Percentiles rank a stretch among this genome's conserved stretches.
Evolutionary conservation across 2,888 invertebrate species (phyloP).

Genomic region (Operophtera brumata): DNA sequence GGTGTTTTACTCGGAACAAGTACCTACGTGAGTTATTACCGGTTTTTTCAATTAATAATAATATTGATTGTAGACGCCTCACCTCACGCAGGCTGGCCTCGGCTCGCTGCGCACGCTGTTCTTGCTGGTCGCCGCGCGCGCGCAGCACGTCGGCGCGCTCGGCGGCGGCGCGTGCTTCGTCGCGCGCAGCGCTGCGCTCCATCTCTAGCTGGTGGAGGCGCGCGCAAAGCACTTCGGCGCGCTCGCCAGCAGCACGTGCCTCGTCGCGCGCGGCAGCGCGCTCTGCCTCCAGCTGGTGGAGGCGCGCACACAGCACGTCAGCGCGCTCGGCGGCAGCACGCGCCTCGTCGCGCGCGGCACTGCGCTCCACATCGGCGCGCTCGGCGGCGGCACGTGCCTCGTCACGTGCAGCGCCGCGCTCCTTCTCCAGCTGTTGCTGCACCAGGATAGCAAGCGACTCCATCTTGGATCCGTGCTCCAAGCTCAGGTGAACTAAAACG

Average conservation of each 20-base stretch:
- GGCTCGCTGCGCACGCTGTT: conserved; percentile 22
- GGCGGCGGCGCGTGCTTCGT: conserved; percentile 24
- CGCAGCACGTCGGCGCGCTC: conserved; percentile 31
- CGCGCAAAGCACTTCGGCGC: conserved; percentile 29
- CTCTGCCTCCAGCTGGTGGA: not conserved
- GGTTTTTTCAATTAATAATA: no score
- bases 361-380: no score
- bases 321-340: conserved; percentile 12
- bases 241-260: conserved; percentile 28
- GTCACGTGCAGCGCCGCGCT: conserved; percentile 32
- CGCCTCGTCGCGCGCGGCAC: no score
- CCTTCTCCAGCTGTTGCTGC: conserved; percentile 21
- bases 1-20: no score
- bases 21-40: no score
- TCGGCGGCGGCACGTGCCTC: conserved; percentile 24
- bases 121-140: not conserved
- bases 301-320: conserved; percentile 23
- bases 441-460: no score
- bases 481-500: no score
- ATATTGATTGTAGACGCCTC: no score
- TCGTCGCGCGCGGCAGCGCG: conserved; percentile 25
- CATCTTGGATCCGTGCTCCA: no score
- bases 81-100: conserved; percentile 1
- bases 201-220: conserved; percentile 30
- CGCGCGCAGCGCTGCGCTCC: conserved; percentile 31